phyloP scores from a whole-genome alignment of 2,113 vertebrate genomes.

The Dryoscopus gambensis region DNA sequence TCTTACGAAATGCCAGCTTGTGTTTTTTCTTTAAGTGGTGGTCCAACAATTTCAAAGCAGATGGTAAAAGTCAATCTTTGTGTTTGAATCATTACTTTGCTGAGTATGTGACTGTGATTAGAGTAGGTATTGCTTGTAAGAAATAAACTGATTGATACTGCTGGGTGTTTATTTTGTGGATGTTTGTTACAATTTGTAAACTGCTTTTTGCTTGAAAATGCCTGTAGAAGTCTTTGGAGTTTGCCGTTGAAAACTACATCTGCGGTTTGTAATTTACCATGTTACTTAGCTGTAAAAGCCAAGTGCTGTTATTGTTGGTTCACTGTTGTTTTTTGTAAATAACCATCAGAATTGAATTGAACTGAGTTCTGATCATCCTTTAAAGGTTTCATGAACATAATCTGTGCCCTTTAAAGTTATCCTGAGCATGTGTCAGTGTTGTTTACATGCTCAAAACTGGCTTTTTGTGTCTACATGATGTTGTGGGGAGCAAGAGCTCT shows the following conservation, averaged over 20 bases:
- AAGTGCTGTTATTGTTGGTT: neutral
- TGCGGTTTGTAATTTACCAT: neutral
- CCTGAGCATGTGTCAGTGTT: neutral
- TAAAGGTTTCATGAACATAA: neutral
- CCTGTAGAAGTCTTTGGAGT: neutral
- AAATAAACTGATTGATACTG: neutral
- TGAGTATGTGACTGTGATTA: neutral
- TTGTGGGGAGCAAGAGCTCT: neutral
- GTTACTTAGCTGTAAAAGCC: neutral
- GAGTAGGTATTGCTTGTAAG: neutral
- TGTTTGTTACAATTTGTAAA: neutral
- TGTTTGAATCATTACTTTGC: neutral
- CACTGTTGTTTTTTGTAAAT: neutral
- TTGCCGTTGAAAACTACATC: neutral
- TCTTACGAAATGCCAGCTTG: slow-evolving; percentile 39
- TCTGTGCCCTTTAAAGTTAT: neutral
- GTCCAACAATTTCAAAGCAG: slow-evolving; percentile 46
- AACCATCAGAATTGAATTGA: neutral
- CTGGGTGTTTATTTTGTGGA: neutral
- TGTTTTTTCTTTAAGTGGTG: neutral
- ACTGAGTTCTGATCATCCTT: neutral
- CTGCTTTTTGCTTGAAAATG: neutral
- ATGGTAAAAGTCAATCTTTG: slow-evolving; percentile 1
- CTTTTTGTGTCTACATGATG: neutral
- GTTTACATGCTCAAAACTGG: neutral